Base-by-base conservation (phyloP, 35 echinoderm and acorn worm genomes). In the Apostichopus parvimensis region DNA sequence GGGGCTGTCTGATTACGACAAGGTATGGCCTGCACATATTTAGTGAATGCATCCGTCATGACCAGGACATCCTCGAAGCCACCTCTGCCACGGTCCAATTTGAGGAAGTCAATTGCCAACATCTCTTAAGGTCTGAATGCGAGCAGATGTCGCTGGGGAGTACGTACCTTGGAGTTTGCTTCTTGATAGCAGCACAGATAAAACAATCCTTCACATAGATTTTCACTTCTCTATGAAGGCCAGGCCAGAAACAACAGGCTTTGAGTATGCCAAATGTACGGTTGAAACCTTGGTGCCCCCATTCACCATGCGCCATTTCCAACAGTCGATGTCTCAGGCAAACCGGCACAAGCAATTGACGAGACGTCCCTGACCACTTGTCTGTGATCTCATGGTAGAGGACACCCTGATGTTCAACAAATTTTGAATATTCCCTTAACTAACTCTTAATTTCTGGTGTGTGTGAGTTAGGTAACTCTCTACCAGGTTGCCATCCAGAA, bases 51-150 rank as follows among this genome's bases (percentile, higher is more conserved):
- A 25, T 93, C 83, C 2, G 92, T 93, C 25, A 93, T 88, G 17
- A 93, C 92, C 55, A 93, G 58, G 13, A 93, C 92, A 53, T 93
- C 86, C 57, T 93, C 83, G 20, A 78, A 61, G 28, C 78, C 78
- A 8, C 86, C 92, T 54, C 75, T 73, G 8, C 83, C 86, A 13
- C 56, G 18, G 52, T 93, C 92, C 66, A 93, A 89, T 18, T 88
- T 93, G 5, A 89, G 57, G 55, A 93, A 93, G 83, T 93, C 75
- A 25, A 25, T 25, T 25, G 25, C 25, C 25, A 25, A 25, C 25
- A 25, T 25, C 25, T 25, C 25, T 25, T 25, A 1, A 0, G 25
- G 25, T 25, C 25, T 25, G 25, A 25, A 25, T 25, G 25, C 25
- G 25, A 25, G 57, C 18, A 93, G 84, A 73, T 93, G 83, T n/a